Conservation (phyloP, 2,888 invertebrate genomes). For the Coenonympha glycerion region DNA sequence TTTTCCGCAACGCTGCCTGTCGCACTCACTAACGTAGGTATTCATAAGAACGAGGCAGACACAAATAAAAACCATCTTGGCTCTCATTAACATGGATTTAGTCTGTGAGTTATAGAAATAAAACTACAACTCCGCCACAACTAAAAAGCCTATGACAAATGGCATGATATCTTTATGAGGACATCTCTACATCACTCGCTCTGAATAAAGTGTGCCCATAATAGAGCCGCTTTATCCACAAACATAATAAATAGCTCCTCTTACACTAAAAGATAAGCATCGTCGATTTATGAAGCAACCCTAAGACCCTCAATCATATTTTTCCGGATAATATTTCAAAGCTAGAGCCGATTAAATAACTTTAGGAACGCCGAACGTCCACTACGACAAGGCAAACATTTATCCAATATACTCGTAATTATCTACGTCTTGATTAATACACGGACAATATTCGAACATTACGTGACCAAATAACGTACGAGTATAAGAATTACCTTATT, state of each 20-base stretch:
- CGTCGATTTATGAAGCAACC: background rate
- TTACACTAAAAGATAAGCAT: background rate
- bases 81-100: no score
- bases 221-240: background rate
- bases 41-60: no score
- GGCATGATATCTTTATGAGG: no score
- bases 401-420: conserved; percentile 40
- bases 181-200: no score
- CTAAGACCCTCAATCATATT: background rate
- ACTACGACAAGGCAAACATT: conserved; percentile 29
- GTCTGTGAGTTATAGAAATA: no score
- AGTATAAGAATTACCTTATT: background rate
- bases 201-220: no score
- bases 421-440: conserved; percentile 41
- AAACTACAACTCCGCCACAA: no score
- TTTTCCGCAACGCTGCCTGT: no score
- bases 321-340: conserved; percentile 16
- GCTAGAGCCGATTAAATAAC: conserved; percentile 16
- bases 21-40: no score
- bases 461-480: conserved; percentile 12
- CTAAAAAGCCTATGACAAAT: no score
- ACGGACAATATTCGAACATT: conserved; percentile 37
- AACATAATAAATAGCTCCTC: background rate
- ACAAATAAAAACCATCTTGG: no score
- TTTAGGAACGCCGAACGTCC: conserved; percentile 22